Evolutionary conservation across 92 coral and sea anemone genomes (phyloP).

Genomic region (Palythoa caribaeorum): DNA sequence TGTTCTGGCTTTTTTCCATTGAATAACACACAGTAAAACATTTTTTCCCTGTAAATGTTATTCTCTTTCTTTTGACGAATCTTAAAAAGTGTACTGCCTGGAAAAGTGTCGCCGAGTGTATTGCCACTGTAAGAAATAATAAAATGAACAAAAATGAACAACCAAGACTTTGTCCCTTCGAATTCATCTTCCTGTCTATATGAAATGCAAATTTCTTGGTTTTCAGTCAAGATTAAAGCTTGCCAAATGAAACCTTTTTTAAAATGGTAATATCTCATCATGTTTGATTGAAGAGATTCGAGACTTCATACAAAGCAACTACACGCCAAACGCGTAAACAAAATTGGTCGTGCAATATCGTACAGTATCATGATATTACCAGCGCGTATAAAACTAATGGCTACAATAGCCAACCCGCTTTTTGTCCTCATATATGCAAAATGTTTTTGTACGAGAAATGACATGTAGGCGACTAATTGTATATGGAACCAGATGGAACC

Average conservation of each 20-base stretch:
- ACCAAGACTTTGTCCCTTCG: neutral
- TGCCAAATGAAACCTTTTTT: constrained; percentile 7
- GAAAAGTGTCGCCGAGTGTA: no score
- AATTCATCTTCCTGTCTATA: neutral
- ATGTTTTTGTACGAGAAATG: neutral
- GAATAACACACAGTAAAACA: no score
- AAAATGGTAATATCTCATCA: constrained; percentile 29
- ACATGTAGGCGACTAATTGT: neutral
- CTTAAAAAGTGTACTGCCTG: no score
- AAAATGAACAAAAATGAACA: neutral
- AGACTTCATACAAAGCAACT: neutral
- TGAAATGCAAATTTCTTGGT: constrained; percentile 25
- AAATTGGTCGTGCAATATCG: constrained; percentile 30
- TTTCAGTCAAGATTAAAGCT: neutral
- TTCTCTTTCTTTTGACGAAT: no score
- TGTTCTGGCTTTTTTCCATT: no score
- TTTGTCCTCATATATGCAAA: constrained; percentile 1
- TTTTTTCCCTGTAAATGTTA: no score
- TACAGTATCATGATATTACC: constrained; percentile 6
- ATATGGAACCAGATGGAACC: neutral
- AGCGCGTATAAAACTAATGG: neutral
- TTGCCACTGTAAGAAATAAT: neutral
- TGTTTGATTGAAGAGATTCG: neutral
- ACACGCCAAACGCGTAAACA: no score
- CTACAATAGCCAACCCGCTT: neutral